Evolutionary conservation across 2,888 invertebrate genomes (phyloP).

Genomic region (Drosophila meridionalis): DNA sequence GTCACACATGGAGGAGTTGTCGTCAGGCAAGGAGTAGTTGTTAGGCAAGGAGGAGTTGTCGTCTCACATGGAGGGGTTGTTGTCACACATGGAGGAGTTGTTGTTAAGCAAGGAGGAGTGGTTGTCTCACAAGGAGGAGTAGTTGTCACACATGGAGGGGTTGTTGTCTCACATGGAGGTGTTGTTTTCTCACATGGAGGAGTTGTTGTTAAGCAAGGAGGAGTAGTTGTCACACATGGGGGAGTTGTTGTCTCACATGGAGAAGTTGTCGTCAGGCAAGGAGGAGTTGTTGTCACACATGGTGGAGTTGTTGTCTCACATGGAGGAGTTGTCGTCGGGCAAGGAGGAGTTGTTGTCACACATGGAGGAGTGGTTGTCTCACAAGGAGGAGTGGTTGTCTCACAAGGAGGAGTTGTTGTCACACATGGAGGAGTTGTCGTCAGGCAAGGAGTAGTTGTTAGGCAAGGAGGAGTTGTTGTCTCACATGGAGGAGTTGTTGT

Average conservation of each 20-base stretch:
- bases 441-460: neutral
- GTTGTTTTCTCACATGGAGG: neutral
- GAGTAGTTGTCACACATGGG: neutral
- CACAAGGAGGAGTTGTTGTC: neutral
- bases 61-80: conserved; percentile 23
- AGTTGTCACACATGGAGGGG: neutral
- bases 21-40: neutral
- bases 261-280: conserved; percentile 12
- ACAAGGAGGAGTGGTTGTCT: neutral
- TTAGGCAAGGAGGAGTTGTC: conserved; percentile 3
- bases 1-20: neutral
- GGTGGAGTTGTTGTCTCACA: conserved; percentile 4
- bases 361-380: neutral
- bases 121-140: conserved; percentile 6
- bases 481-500: conserved; percentile 13
- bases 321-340: neutral
- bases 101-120: neutral
- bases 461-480: neutral
- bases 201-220: neutral
- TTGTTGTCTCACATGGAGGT: neutral
- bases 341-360: neutral
- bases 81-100: conserved; percentile 20
- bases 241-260: neutral
- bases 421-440: neutral
- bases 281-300: conserved; percentile 3